Conservation (phyloP, 1,140 invertebrate species). For the Ooceraea biroi region DNA sequence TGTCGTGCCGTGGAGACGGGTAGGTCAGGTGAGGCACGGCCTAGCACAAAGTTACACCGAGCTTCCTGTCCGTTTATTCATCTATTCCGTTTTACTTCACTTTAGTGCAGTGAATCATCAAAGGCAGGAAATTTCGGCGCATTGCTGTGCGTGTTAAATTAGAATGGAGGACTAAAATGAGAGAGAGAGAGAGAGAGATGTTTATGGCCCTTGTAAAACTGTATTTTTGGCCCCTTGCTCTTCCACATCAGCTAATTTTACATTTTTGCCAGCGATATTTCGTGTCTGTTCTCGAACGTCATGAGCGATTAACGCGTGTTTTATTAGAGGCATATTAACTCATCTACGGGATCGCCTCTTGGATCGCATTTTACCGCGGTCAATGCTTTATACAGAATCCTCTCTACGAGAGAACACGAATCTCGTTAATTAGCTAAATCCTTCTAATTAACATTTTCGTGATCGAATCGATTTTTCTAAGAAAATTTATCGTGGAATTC, state of each 20-base stretch:
- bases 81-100: constrained; percentile 19
- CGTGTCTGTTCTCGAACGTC: neutral
- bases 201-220: constrained; percentile 29
- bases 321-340: constrained; percentile 19
- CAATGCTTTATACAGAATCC: neutral
- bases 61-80: constrained; percentile 40
- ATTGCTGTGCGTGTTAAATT: constrained; percentile 38
- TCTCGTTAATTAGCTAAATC: neutral
- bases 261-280: neutral
- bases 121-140: constrained; percentile 6
- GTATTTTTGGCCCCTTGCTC: neutral
- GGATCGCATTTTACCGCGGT: neutral
- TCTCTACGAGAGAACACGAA: neutral
- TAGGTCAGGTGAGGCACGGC: constrained; percentile 79
- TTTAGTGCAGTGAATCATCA: constrained; percentile 25
- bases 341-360: neutral
- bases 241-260: neutral
- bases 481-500: neutral
- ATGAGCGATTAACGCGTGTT: neutral
- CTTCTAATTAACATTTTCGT: neutral
- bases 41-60: constrained; percentile 78
- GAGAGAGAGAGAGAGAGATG: neutral
- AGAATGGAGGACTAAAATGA: neutral
- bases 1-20: constrained; percentile 76
- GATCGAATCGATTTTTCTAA: neutral